Base-by-base conservation (phyloP, 2,113 vertebrate genomes). In the Peromyscus maniculatus region DNA sequence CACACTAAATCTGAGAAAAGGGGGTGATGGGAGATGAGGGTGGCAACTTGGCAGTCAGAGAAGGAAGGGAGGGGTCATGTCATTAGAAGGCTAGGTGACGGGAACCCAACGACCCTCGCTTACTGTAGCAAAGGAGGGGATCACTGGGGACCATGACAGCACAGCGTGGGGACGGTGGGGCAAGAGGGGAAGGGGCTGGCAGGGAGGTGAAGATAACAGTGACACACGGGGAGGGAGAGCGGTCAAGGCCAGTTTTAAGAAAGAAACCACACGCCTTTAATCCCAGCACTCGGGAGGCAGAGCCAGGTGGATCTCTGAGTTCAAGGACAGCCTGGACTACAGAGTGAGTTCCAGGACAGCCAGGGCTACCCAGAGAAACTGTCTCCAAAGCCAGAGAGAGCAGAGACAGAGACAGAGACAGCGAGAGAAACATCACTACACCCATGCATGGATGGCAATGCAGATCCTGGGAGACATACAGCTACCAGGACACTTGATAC, bases 141-240 rank as follows among this genome's bases (percentile, higher is more conserved):
- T 26, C 69, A 11, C 36, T 3, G 31, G 22, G 4, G 26, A 22
- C 39, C 67, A 5, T 5, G 16, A 69, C 39, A 52, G 8, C 13
- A 57, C 39, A 21, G n/a, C 26, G 1, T 3, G 5, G 66, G 10
- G 22, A 7, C 0, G 0, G 36, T 1, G 3, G 15, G 19, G 36
- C 62, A 17, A 69, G 49, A 26, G 3, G 11, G 43, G 5, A 19
- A 75, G 21, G 59, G 16, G 28, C 9, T 15, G 49, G 49, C 28
- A 26, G 33, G 4, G 22, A 49, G 43, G 31, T 0, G 67, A 15
- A 59, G 74, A 26, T 31, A 17, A 69, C 62, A 24, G 33, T 11
- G 24, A 26, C 36, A 33, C 1, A 4, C 17, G 0, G 26, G 12
- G 31, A 17, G 66, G 7, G 71, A 9, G 5, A 12, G 12, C 0